These are phyloP conservation scores for Neomicropteryx cornuta DNA, from an alignment of 1,140 invertebrate genomes.

Conservation along the genomic window DNA sequence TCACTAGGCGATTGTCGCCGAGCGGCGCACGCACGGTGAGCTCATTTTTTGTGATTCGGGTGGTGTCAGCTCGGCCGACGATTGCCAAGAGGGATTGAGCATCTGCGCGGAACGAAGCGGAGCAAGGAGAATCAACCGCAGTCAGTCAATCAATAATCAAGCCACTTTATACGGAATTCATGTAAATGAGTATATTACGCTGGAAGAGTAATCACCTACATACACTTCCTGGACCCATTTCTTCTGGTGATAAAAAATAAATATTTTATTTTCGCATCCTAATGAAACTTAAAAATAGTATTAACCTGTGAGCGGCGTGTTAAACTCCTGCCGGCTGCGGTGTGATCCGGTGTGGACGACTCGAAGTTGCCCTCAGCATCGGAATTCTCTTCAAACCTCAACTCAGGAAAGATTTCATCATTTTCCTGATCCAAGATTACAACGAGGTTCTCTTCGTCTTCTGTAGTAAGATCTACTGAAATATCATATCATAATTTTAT, in stretches of 20 bases:
- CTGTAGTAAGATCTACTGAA: too few species aligned
- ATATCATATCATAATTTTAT: too few species aligned
- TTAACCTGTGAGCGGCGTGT: constrained; percentile 14
- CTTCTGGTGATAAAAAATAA: neutral
- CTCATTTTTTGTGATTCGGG: too few species aligned
- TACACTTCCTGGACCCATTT: too few species aligned
- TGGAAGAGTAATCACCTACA: neutral
- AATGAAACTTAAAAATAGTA: neutral
- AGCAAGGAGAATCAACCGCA: too few species aligned
- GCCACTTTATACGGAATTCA: neutral
- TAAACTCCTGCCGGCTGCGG: constrained; percentile 12
- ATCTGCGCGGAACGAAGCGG: too few species aligned
- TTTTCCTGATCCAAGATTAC: constrained; percentile 11
- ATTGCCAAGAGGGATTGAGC: too few species aligned
- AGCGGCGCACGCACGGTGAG: too few species aligned
- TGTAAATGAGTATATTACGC: neutral
- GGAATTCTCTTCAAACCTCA: constrained; percentile 14
- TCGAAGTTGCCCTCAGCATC: constrained; percentile 14
- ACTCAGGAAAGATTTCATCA: constrained; percentile 15
- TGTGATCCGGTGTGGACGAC: constrained; percentile 13
- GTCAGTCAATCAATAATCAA: too few species aligned
- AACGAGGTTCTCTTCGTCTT: constrained; percentile 12
- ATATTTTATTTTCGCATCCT: neutral
- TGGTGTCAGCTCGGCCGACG: too few species aligned
- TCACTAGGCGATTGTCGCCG: too few species aligned